These are phyloP conservation scores for Volucella zonaria DNA, from an alignment of 2,888 invertebrate genomes.

Conservation along the genomic window DNA sequence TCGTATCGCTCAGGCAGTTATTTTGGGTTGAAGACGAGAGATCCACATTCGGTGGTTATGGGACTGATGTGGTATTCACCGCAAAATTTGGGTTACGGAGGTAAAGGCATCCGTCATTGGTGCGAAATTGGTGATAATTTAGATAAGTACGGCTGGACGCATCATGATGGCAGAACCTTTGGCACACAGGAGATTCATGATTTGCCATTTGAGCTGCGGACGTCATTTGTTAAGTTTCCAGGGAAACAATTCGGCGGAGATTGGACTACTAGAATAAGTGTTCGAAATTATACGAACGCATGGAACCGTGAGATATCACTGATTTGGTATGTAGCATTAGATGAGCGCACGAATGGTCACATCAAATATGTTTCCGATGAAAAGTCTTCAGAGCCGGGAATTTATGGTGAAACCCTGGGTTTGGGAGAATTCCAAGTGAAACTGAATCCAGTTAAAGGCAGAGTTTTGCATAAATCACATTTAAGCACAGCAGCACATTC, in stretches of 20 bases:
- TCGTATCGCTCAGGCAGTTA: slow-evolving; percentile 94
- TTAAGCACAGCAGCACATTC: slow-evolving; percentile 89
- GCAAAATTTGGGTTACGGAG: slow-evolving; percentile 85
- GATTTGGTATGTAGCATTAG: slow-evolving; percentile 92
- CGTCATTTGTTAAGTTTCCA: slow-evolving; percentile 93
- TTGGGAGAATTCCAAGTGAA: slow-evolving; percentile 88
- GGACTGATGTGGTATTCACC: slow-evolving; percentile 99
- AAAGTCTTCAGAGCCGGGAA: slow-evolving; percentile 81
- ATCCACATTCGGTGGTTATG: slow-evolving; percentile 93
- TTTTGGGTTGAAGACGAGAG: slow-evolving; percentile 95
- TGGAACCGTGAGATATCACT: slow-evolving; percentile 84
- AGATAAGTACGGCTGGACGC: slow-evolving; percentile 93
- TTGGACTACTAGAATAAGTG: slow-evolving; percentile 93
- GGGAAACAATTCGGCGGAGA: slow-evolving; percentile 94
- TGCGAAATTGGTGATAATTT: slow-evolving; percentile 94
- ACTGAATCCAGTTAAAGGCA: slow-evolving; percentile 83
- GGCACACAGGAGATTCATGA: slow-evolving; percentile 96
- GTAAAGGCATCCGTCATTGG: slow-evolving; percentile 94
- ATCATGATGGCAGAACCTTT: slow-evolving; percentile 96
- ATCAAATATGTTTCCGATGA: slow-evolving; percentile 80
- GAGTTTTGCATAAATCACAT: slow-evolving; percentile 88
- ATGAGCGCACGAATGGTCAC: slow-evolving; percentile 87
- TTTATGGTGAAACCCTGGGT: slow-evolving; percentile 88
- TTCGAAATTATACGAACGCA: slow-evolving; percentile 81
- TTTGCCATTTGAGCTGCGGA: slow-evolving; percentile 88